Percentiles rank a stretch among this genome's conserved stretches.
phyloP scores from a whole-genome alignment of 2,113 vertebrate species.

The Phaethornis superciliosus region DNA sequence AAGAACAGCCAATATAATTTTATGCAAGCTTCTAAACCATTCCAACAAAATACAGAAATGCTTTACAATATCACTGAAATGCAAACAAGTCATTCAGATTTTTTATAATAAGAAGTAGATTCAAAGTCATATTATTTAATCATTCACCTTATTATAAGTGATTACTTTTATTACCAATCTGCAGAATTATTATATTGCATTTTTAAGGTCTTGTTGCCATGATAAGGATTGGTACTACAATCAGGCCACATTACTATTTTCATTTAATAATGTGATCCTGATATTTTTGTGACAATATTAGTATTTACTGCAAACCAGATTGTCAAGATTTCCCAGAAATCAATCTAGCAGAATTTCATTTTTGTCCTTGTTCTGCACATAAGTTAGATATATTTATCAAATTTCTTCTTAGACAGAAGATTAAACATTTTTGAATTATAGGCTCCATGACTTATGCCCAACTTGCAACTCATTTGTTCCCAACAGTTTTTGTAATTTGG shows the following conservation, averaged over 20 bases:
- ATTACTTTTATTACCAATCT: neutral
- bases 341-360: neutral
- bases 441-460: neutral
- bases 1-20: constrained; percentile 15
- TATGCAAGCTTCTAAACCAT: constrained; percentile 44
- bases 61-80: constrained; percentile 41
- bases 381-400: neutral
- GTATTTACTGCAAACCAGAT: constrained; percentile 29
- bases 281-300: neutral
- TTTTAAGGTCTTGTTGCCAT: neutral
- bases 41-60: constrained; percentile 46
- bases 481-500: neutral
- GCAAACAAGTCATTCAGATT: constrained; percentile 8
- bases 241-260: neutral
- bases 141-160: neutral
- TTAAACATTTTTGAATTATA: neutral
- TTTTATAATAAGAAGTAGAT: neutral
- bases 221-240: neutral
- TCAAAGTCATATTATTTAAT: constrained; percentile 5
- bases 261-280: neutral
- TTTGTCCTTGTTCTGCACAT: neutral
- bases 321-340: constrained; percentile 13
- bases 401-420: constrained; percentile 5
- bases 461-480: neutral
- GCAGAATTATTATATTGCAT: neutral